phyloP scores from a whole-genome alignment of 2,797 vertebrate species.

The Micrastur ruficollis region DNA sequence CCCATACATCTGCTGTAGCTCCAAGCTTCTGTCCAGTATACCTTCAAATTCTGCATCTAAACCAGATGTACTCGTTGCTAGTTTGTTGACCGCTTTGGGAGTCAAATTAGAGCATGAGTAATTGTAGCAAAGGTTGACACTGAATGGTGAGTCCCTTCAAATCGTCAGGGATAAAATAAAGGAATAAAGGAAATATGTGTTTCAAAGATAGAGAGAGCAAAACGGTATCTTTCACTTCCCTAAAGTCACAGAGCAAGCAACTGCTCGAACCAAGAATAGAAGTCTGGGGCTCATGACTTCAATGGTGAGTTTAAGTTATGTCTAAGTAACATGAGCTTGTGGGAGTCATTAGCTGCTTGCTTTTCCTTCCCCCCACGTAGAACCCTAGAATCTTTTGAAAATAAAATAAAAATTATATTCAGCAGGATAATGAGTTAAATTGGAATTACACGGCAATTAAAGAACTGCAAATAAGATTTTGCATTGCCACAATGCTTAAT shows the following conservation, averaged over 20 bases:
- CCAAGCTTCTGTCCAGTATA: background rate
- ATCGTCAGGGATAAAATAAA: background rate
- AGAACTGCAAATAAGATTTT: background rate
- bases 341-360: background rate
- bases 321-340: background rate
- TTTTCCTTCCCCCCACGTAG: background rate
- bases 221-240: background rate
- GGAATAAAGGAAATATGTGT: background rate
- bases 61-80: background rate
- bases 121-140: background rate
- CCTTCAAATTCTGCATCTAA: background rate
- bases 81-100: background rate
- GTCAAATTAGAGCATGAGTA: background rate
- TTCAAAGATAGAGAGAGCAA: background rate
- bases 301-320: background rate
- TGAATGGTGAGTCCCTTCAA: background rate
- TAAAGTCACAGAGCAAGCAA: background rate
- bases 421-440: background rate
- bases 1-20: background rate
- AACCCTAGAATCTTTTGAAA: background rate
- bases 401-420: background rate
- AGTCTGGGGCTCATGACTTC: background rate
- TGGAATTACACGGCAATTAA: background rate
- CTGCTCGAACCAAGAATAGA: background rate
- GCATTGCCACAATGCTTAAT: background rate